Conservation (phyloP, 2,113 vertebrate species). For the Alces alces region DNA sequence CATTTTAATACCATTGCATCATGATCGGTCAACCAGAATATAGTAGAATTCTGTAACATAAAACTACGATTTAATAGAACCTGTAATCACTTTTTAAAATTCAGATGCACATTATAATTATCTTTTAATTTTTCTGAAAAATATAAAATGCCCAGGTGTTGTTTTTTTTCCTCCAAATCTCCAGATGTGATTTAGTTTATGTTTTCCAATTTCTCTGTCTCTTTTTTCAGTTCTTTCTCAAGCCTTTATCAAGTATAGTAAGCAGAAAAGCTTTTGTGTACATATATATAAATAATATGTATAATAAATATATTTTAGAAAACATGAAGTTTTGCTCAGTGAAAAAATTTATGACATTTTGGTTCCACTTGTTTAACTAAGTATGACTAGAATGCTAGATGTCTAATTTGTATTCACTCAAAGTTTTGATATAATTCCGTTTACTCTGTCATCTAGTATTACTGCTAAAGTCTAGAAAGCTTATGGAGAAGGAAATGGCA, state of each 20-base stretch:
- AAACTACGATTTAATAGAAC: background rate
- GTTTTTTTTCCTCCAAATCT: background rate
- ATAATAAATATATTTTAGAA: background rate
- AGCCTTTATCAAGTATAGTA: background rate
- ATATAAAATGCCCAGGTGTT: background rate
- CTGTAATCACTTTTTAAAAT: background rate
- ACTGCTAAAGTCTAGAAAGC: background rate
- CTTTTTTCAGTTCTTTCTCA: background rate
- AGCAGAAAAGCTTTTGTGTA: background rate
- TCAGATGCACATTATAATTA: background rate
- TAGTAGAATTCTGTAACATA: background rate
- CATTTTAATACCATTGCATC: background rate
- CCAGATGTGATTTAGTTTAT: background rate
- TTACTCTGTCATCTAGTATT: background rate
- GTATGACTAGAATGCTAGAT: background rate
- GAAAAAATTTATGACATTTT: background rate
- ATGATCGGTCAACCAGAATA: background rate
- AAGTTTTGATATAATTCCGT: background rate
- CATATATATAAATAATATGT: background rate
- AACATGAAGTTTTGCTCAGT: background rate
- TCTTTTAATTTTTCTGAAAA: background rate
- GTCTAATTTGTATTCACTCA: background rate
- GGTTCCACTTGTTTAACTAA: background rate
- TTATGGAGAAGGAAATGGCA: background rate
- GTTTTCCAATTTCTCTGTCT: background rate